Base-by-base conservation (phyloP, 2,888 invertebrate species). In the Catocala sponsa region DNA sequence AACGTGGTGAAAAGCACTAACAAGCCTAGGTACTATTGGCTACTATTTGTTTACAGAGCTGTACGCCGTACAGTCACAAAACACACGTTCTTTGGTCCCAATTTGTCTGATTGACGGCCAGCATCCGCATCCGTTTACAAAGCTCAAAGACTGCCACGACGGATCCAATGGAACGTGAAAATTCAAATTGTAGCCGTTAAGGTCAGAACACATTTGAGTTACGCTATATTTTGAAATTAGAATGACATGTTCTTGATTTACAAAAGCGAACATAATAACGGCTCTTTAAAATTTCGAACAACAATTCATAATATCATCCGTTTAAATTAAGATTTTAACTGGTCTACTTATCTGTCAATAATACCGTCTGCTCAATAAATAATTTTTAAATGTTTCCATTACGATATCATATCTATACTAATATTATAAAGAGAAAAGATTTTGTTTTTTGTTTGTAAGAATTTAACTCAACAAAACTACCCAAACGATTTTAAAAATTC, bases 31-130 rank as follows among this genome's bases (percentile, higher is more conserved):
- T n/a, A 11, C 12, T 4, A 13, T 2, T 12, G 11, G 12, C 44
- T 53, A n/a, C 50, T 5, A 50, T 51, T 55, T 38, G 35, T 9
- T 9, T 55, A n/a, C 25, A 46, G n/a, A 44, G 32, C 50, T 5
- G 9, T 44, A 49, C 50, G 42, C 48, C 32, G 46, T 42, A 15
- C 44, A 58, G 44, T 41, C 51, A 55, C 57, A 49, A 25, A 54
- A 49, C 54, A 48, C 48, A 81, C 82, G 88, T 90, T 92, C 91
- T 90, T 90, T 88, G 88, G 59, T 50, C 89, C 88, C 92, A 92
- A 93, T 93, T 93, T 91, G 88, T 77, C 91, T 93, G 93, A 93
- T 93, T 92, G 93, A 92, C 88, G 91, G 85, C 68, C 83, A 72
- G 73, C 74, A 74, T 88, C 89, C 87, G 88, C 73, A 77, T 89